Conservation (phyloP, 2,888 invertebrate species). For the Oscheius sp. region DNA sequence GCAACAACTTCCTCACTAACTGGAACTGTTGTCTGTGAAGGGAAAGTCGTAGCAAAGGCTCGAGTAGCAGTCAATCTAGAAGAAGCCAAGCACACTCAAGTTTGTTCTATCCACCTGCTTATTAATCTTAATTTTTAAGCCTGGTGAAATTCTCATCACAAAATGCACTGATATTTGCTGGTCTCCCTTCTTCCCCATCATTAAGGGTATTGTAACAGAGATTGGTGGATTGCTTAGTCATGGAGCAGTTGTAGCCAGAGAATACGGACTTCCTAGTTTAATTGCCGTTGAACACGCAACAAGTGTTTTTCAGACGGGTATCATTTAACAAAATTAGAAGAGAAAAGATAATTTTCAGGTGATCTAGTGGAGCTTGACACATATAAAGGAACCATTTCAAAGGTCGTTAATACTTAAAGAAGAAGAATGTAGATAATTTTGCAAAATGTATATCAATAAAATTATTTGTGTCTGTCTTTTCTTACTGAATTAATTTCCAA, state of each 20-base stretch:
- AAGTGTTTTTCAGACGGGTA: slow-evolving; percentile 70
- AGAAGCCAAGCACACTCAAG: slow-evolving; percentile 75
- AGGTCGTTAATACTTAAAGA: slow-evolving; percentile 14
- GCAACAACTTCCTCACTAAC: slow-evolving; percentile 61
- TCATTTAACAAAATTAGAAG: background rate
- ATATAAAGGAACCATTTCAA: slow-evolving; percentile 45
- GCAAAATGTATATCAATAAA: too few relatives aligned
- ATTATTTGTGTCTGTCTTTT: too few relatives aligned
- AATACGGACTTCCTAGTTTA: slow-evolving; percentile 73
- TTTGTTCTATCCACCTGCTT: slow-evolving; percentile 39
- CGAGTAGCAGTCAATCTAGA: slow-evolving; percentile 79
- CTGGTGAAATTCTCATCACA: slow-evolving; percentile 72
- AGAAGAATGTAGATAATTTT: too few relatives aligned
- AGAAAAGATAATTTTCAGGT: slow-evolving; percentile 25
- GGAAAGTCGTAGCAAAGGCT: slow-evolving; percentile 78
- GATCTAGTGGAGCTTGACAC: slow-evolving; percentile 55
- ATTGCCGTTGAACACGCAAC: slow-evolving; percentile 72
- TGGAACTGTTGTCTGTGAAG: slow-evolving; percentile 81
- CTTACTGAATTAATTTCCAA: background rate
- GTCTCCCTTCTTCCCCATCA: slow-evolving; percentile 73
- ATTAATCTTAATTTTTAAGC: slow-evolving; percentile 32
- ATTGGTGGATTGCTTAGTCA: slow-evolving; percentile 73
- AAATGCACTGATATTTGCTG: slow-evolving; percentile 73
- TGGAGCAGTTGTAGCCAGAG: slow-evolving; percentile 73
- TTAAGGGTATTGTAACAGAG: slow-evolving; percentile 73